Evolutionary conservation across 2,888 invertebrate species (phyloP), one percentile per base, ranked within the genome.

Genomic region (Oasisia sp.): DNA sequence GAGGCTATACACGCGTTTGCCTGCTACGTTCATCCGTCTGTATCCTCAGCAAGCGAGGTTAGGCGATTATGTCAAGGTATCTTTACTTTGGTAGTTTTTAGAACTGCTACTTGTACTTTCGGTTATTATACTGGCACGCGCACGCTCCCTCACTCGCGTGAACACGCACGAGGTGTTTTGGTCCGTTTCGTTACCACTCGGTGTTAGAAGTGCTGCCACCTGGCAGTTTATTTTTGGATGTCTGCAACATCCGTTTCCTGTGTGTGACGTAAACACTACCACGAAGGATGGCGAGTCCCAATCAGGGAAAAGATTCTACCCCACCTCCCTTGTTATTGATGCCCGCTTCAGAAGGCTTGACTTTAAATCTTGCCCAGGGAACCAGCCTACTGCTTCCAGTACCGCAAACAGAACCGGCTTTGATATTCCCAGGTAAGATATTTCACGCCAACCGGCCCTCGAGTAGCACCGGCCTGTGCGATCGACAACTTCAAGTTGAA

Each of bases 291-390:
- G 74, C 74, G 74, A 74, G 19, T 74, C 27, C 74, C 74, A 74
- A 95, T 94, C 94, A 94, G 93, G 93, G 93, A 92, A 95, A 95
- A 94, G 95, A 95, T 93, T 91, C 94, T 9, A 95, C 95, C 27
- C 93, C 96, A 90, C 95, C 96, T 91, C 96, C 96, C 44, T 93
- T 95, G 92, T 94, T 96, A 90, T 93, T 95, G 32, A 95, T 95
- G 95, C 95, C 95, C 38, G 95, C 96, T 32, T 95, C 95, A 56
- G 95, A 95, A 91, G 96, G 96, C 27, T 94, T 95, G 27, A 96
- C 95, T 3, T 93, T 95, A 0, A 95, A 94, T 92, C 95, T 95
- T 32, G 94, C 95, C 8, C 94, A 94, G 90, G 95, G 95, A 91
- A 94, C 95, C 56, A 95, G 94, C 94, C 92, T 95, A 32, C 93